A percentile compares a stretch with the other conserved stretches of the same genome.
Conservation (phyloP, 2,113 vertebrate species). For the Morphnarchus princeps region DNA sequence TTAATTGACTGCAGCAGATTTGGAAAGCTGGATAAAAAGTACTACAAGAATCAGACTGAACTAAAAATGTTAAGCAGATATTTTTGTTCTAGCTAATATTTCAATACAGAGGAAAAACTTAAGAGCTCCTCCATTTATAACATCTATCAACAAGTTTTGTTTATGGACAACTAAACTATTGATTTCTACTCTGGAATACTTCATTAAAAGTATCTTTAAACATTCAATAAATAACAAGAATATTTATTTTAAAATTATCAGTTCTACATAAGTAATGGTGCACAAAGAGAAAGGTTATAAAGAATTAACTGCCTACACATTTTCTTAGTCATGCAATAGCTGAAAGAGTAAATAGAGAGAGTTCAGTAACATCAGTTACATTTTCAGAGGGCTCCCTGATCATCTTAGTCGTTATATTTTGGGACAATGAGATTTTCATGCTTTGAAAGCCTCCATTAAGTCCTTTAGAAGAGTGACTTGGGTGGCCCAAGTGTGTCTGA, state of each 20-base stretch:
- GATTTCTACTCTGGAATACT: background rate
- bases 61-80: background rate
- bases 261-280: background rate
- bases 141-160: background rate
- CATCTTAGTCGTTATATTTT: background rate
- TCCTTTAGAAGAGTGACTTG: background rate
- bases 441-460: background rate
- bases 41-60: background rate
- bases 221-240: background rate
- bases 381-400: background rate
- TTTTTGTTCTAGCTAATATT: background rate
- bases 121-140: background rate
- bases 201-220: background rate
- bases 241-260: background rate
- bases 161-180: background rate
- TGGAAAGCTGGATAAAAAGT: background rate
- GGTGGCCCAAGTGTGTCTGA: background rate
- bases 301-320: background rate
- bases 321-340: background rate
- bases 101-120: background rate
- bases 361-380: background rate
- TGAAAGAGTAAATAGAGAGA: background rate
- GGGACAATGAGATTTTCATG: background rate
- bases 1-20: background rate
- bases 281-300: background rate